A percentile compares a stretch with the other conserved stretches of the same genome.
Conservation (phyloP, 2,888 invertebrate species). For the Drosophila meridiana region DNA sequence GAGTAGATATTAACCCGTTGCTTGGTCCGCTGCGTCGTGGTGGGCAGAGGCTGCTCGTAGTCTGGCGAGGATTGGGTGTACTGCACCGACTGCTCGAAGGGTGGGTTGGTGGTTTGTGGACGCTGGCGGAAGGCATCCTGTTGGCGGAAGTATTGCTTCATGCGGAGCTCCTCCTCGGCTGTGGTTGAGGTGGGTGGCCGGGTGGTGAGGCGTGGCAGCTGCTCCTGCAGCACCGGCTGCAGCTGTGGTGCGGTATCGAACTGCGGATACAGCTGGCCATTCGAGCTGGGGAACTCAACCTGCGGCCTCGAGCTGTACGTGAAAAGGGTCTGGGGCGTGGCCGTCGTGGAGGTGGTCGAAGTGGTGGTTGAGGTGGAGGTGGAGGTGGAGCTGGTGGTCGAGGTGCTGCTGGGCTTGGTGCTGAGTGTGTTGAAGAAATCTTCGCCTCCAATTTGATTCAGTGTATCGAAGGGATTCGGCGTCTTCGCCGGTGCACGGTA, state of each 20-base stretch:
- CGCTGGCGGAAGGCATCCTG: constrained; percentile 84
- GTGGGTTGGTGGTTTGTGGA: constrained; percentile 74
- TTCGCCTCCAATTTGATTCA: constrained; percentile 83
- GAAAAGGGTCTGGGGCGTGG: constrained; percentile 74
- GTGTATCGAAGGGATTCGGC: constrained; percentile 79
- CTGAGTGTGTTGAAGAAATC: constrained; percentile 80
- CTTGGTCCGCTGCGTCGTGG: constrained; percentile 68
- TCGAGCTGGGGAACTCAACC: constrained; percentile 80
- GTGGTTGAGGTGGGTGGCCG: constrained; percentile 71
- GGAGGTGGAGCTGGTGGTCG: constrained; percentile 82
- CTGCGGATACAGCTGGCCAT: constrained; percentile 81
- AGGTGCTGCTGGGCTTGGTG: constrained; percentile 56
- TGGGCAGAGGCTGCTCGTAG: constrained; percentile 68
- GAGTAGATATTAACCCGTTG: constrained; percentile 82
- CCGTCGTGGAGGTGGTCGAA: constrained; percentile 84
- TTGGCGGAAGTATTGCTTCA: constrained; percentile 85
- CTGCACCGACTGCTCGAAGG: constrained; percentile 78
- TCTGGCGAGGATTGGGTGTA: constrained; percentile 81
- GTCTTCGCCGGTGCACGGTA: constrained; percentile 72
- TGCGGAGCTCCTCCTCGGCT: constrained; percentile 81
- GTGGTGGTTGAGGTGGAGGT: constrained; percentile 84
- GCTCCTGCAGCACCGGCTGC: constrained; percentile 53
- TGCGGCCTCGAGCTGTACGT: constrained; percentile 79
- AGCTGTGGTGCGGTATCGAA: constrained; percentile 47
- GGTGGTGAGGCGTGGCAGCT: constrained; percentile 72